Conservation (phyloP, 2,797 vertebrate genomes). For the Cottoperca gobio region DNA sequence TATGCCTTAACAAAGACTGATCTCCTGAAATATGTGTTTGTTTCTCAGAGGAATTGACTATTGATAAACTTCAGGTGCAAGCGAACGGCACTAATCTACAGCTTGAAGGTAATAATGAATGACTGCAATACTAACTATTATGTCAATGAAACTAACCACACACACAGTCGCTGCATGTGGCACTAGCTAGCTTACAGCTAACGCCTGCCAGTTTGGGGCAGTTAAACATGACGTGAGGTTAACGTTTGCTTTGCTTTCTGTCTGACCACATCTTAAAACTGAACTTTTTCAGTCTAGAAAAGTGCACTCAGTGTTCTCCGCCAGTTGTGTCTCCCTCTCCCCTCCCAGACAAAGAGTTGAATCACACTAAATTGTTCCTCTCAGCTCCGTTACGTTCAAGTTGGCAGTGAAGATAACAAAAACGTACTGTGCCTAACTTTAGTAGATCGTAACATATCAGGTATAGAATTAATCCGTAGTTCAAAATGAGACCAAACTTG, state of each 20-base stretch:
- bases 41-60: slow-evolving; percentile 37
- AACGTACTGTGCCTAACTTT: too few species aligned
- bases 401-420: too few species aligned
- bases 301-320: too few species aligned
- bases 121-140: not conserved
- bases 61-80: slow-evolving; percentile 7
- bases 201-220: not conserved
- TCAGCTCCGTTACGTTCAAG: too few species aligned
- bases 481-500: too few species aligned
- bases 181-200: not conserved
- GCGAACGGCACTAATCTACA: not conserved
- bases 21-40: not conserved
- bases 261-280: not conserved
- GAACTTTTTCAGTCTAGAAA: too few species aligned
- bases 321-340: too few species aligned
- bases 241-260: not conserved
- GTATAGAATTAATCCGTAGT: too few species aligned
- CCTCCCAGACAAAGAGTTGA: too few species aligned
- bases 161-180: not conserved
- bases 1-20: not conserved
- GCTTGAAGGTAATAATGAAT: slow-evolving; percentile 41
- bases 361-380: too few species aligned
- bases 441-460: too few species aligned
- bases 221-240: not conserved
- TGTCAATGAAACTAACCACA: not conserved